Conservation (phyloP, 2,888 invertebrate genomes). For the Halictus quadricinctus region DNA sequence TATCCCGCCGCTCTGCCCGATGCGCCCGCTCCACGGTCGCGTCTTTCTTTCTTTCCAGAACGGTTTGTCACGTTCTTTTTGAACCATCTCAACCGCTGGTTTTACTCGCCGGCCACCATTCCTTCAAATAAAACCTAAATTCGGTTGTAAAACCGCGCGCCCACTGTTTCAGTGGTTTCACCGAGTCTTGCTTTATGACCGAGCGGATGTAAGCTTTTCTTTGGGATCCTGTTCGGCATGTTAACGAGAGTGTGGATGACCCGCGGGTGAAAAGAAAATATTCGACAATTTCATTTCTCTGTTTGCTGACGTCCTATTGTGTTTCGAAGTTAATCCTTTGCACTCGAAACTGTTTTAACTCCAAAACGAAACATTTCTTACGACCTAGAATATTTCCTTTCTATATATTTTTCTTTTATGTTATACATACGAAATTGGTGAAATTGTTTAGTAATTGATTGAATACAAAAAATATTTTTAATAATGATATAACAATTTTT, state of each 20-base stretch:
- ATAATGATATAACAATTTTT: too few species aligned
- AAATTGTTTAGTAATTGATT: too few species aligned
- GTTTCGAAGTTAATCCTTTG: too few species aligned
- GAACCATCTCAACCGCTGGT: neutral
- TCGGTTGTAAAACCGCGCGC: neutral
- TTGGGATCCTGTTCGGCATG: too few species aligned
- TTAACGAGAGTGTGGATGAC: neutral
- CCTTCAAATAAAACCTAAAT: neutral
- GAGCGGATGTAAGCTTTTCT: too few species aligned
- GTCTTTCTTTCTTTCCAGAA: slow-evolving; percentile 1
- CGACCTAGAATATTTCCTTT: too few species aligned
- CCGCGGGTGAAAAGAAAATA: neutral
- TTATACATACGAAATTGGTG: too few species aligned
- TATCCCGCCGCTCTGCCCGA: neutral
- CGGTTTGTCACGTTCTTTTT: neutral
- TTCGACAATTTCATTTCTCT: neutral
- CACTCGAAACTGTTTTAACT: too few species aligned
- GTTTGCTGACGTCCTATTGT: neutral
- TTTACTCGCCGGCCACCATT: neutral
- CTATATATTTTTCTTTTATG: too few species aligned
- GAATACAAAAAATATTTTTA: too few species aligned
- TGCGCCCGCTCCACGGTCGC: neutral
- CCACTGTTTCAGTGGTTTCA: neutral
- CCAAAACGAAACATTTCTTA: too few species aligned
- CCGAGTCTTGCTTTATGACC: neutral